Base-by-base conservation (phyloP, 2,113 vertebrate species). In the Leptosomus discolor region DNA sequence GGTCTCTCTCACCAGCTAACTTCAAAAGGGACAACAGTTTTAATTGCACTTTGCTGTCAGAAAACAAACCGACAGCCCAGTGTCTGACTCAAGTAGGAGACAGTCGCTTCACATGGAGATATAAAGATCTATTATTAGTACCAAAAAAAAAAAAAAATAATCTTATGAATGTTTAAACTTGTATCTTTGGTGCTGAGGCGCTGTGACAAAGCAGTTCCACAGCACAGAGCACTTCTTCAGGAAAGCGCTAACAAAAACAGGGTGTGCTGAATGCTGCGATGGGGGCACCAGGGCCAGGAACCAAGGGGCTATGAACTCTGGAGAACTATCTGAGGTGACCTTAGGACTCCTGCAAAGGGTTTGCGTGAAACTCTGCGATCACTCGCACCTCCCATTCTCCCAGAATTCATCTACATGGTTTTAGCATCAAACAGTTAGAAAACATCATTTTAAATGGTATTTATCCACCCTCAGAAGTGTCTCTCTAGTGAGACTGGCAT, bases 31-130 rank as follows among this genome's bases (percentile, higher is more conserved):
- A 63, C 65, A 53, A 34, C 80, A 89, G 45, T 82, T 95, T 89
- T 94, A 91, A 95, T 90, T 85, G 91, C 91, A 91, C 67, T 82
- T 94, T 41, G 41, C 93, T 88, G 92, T 88, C 86, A 90, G 83
- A 91, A 94, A 87, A 94, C 86, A 96, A 95, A 91, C 60, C 29
- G 3, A 73, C 73, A 94, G 61, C 83, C 77, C 61, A 9, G 23
- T 9, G 15, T 80, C 76, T 87, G 88, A 81, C 76, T 94, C 64
- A 20, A 36, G 53, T 4, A 76, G 37, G 39, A 87, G 69, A 78
- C 57, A 82, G 39, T 36, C 84, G 79, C 65, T 76, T 88, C 64
- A 80, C 83, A 92, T 3, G 8, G 26, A 71, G 67, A 85, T 50
- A 78, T 16, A 80, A 81, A 58, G 54, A 71, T 58, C 67, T 74